Conservation (phyloP, 2,113 vertebrate genomes). For the Neolamprologus variostigma region DNA sequence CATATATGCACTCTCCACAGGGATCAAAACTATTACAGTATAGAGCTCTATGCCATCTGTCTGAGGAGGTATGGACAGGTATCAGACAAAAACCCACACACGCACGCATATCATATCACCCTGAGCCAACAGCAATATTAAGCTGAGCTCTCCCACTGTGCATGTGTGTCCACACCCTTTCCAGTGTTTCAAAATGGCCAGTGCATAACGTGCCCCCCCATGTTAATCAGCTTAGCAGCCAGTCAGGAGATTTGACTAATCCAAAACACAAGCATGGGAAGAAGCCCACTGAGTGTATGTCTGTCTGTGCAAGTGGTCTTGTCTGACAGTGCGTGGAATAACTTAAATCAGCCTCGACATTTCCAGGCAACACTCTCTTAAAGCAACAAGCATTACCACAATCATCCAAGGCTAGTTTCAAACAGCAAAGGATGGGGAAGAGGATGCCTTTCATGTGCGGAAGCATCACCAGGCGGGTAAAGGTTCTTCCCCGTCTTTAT, state of each 20-base stretch:
- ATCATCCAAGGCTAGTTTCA: background rate
- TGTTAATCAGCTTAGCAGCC: slow-evolving; percentile 58
- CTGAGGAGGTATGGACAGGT: slow-evolving; percentile 30
- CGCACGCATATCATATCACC: background rate
- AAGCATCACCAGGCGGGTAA: background rate
- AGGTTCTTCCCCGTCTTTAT: background rate
- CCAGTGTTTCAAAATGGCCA: slow-evolving; percentile 57
- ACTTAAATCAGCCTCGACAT: slow-evolving; percentile 16
- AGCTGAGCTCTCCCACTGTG: background rate
- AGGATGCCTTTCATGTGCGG: background rate
- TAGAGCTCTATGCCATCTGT: slow-evolving; percentile 63
- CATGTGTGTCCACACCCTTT: background rate
- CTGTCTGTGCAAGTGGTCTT: background rate
- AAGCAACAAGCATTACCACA: background rate
- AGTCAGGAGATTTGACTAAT: slow-evolving; percentile 63
- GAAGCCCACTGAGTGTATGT: slow-evolving; percentile 37
- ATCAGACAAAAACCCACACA: slow-evolving; percentile 24
- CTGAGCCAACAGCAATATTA: slow-evolving; percentile 13
- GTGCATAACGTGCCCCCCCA: slow-evolving; percentile 28
- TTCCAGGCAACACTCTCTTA: background rate
- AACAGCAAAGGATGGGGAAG: background rate
- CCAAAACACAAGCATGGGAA: slow-evolving; percentile 56
- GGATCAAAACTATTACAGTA: slow-evolving; percentile 26
- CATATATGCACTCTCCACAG: background rate
- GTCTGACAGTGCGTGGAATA: slow-evolving; percentile 5